A percentile compares a stretch with the other conserved stretches of the same genome.
Conservation (phyloP, 2,113 vertebrate genomes). For the Rhipidura dahli region DNA sequence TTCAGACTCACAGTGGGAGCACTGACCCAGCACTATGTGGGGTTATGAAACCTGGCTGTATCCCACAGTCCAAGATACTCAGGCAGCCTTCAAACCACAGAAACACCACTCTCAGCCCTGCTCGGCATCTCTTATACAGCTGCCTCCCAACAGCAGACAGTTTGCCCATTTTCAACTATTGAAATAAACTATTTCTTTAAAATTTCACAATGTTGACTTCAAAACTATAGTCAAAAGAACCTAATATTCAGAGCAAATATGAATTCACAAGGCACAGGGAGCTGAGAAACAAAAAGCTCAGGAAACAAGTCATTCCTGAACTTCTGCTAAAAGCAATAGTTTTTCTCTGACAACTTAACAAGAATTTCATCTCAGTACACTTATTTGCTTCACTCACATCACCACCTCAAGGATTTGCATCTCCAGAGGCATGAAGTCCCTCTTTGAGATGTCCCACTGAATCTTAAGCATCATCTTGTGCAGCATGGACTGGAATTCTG, state of each 20-base stretch:
- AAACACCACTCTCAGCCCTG: neutral
- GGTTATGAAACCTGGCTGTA: neutral
- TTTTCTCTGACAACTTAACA: neutral
- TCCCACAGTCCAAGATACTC: fast-evolving
- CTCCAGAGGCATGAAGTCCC: neutral
- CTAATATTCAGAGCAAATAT: neutral
- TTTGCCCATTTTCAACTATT: neutral
- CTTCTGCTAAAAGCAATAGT: neutral
- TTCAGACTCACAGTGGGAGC: neutral
- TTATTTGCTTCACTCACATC: neutral
- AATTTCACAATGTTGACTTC: neutral
- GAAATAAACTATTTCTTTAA: neutral
- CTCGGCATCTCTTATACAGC: neutral
- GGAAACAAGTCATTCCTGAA: neutral
- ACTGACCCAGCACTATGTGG: neutral
- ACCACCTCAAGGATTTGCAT: neutral
- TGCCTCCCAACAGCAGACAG: neutral
- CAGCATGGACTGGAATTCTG: neutral
- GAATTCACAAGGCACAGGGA: neutral
- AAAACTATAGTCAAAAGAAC: neutral
- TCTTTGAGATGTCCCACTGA: neutral
- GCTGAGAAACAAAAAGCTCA: neutral
- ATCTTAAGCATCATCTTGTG: neutral
- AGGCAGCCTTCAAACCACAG: neutral
- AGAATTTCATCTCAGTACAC: neutral